Evolutionary conservation across 1,140 invertebrate species (phyloP).

Genomic region (Antheraea pernyi): DNA sequence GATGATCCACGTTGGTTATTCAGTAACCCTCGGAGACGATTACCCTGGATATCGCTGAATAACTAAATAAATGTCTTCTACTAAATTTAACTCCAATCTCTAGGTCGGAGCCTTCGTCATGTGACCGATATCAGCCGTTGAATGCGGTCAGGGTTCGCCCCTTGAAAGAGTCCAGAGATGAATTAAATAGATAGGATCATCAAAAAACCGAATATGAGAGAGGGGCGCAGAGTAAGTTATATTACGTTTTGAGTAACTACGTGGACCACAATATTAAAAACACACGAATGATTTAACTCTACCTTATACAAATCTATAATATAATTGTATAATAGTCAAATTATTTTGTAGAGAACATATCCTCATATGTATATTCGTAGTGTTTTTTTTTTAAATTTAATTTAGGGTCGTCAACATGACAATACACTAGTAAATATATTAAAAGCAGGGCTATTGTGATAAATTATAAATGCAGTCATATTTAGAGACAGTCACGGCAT

Average conservation of each 20-base stretch:
- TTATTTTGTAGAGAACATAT: too few species aligned
- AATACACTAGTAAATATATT: too few species aligned
- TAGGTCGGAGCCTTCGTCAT: conserved; percentile 56
- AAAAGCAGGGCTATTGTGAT: too few species aligned
- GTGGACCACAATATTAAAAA: background rate
- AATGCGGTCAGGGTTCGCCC: conserved; percentile 65
- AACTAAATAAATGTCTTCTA: conserved; percentile 73
- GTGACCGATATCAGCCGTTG: conserved; percentile 66
- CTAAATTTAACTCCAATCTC: conserved; percentile 75
- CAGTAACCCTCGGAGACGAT: conserved; percentile 58
- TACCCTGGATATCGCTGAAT: conserved; percentile 64
- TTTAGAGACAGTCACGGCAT: too few species aligned
- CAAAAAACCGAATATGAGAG: conserved; percentile 62
- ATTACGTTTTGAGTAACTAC: conserved; percentile 7
- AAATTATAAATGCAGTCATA: too few species aligned
- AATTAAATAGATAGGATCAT: conserved; percentile 74
- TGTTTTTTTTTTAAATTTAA: too few species aligned
- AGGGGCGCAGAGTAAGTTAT: conserved; percentile 17
- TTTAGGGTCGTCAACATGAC: too few species aligned
- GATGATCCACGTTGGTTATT: conserved; percentile 40
- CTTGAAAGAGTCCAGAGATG: conserved; percentile 72
- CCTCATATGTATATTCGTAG: too few species aligned
- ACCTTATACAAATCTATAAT: background rate
- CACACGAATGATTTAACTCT: background rate
- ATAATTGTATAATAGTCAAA: too few species aligned